These are phyloP conservation scores for Prunella fulvescens DNA, from an alignment of 2,113 vertebrate genomes.

Conservation along the genomic window DNA sequence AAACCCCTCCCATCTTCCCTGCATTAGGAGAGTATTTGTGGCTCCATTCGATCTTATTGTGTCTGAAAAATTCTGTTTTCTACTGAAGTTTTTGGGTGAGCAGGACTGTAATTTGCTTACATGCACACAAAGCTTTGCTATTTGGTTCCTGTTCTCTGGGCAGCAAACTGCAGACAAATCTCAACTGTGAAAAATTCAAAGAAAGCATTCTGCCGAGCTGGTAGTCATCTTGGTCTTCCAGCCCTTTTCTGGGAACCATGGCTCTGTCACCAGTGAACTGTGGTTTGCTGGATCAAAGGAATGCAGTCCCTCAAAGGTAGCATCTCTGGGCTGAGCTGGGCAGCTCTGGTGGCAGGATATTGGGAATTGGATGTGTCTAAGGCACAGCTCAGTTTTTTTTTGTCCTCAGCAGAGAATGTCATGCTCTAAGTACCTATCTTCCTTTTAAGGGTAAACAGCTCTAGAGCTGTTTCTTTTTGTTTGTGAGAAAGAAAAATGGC, in stretches of 20 bases:
- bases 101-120: not conserved
- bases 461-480: not conserved
- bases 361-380: not conserved
- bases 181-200: not conserved
- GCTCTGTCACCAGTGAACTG: not conserved
- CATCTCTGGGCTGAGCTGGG: rapidly evolving
- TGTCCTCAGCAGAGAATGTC: not conserved
- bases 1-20: not conserved
- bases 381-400: not conserved
- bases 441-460: not conserved
- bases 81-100: not conserved
- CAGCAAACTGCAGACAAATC: not conserved
- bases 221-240: not conserved
- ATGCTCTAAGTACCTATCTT: not conserved
- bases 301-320: not conserved
- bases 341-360: not conserved
- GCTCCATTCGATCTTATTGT: rapidly evolving
- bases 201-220: not conserved
- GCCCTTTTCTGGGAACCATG: not conserved
- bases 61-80: not conserved
- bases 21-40: not conserved
- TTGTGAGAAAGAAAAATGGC: not conserved
- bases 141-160: not conserved
- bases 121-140: not conserved
- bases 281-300: not conserved